Conservation (phyloP, 2,888 invertebrate genomes). For the Mesorhabditis spiculigera region DNA sequence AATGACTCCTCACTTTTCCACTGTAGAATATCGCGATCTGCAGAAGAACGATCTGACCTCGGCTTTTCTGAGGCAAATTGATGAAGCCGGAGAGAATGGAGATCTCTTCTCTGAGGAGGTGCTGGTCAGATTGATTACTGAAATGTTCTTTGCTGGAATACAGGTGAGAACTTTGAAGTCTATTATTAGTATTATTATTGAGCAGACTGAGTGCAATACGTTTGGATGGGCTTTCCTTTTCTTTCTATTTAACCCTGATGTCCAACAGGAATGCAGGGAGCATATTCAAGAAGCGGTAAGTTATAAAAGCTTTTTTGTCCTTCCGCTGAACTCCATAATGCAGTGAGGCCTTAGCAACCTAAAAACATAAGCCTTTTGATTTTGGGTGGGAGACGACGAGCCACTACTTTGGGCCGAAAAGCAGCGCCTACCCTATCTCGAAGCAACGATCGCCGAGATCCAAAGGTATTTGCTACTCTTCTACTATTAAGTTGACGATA, state of each 20-base stretch:
- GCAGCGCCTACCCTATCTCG: conserved; percentile 12
- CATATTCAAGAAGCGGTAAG: conserved; percentile 14
- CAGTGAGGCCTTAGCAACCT: background rate
- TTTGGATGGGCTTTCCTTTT: conserved; percentile 18
- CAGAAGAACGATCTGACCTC: conserved; percentile 9
- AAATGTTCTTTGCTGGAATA: conserved; percentile 17
- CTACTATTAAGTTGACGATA: too few species aligned
- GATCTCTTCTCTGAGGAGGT: conserved; percentile 9
- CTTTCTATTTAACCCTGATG: conserved; percentile 11
- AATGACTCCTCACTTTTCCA: background rate
- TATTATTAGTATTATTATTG: too few species aligned
- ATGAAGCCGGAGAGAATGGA: conserved; percentile 7
- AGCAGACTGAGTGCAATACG: conserved; percentile 16
- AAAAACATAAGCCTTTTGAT: background rate
- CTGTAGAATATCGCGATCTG: conserved; percentile 11
- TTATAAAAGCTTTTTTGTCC: background rate
- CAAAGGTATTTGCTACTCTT: background rate
- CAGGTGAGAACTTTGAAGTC: conserved; percentile 7
- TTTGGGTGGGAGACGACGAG: background rate
- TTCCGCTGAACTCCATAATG: too few species aligned
- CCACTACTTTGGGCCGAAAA: conserved; percentile 10
- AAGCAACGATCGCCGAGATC: conserved; percentile 12
- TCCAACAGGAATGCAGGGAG: conserved; percentile 10
- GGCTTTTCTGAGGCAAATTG: conserved; percentile 14
- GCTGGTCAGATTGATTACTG: conserved; percentile 14